phyloP scores from a whole-genome alignment of 2,797 vertebrate genomes.

The Myotis myotis region DNA sequence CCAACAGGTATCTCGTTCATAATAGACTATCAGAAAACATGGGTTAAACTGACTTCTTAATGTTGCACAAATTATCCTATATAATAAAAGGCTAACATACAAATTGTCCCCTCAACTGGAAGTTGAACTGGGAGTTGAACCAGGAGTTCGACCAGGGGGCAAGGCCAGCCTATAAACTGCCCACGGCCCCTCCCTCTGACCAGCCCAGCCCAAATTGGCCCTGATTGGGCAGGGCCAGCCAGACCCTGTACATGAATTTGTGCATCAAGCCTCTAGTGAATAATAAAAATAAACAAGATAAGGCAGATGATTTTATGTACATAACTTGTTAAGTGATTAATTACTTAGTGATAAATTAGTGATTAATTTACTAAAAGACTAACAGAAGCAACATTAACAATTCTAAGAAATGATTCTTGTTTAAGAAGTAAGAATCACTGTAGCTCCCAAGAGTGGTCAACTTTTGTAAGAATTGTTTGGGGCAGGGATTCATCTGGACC shows the following conservation, averaged over 20 bases:
- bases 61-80: conserved; percentile 35
- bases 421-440: background rate
- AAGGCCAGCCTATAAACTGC: too few species aligned
- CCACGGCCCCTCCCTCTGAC: too few species aligned
- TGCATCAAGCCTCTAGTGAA: background rate
- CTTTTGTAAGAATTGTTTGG: background rate
- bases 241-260: too few species aligned
- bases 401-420: background rate
- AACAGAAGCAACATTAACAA: background rate
- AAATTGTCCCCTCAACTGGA: too few species aligned
- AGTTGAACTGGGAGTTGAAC: too few species aligned
- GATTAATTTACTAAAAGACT: conserved; percentile 9
- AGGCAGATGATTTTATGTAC: conserved; percentile 24
- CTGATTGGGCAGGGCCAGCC: too few species aligned
- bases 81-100: too few species aligned
- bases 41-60: conserved; percentile 28
- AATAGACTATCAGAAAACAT: conserved; percentile 30
- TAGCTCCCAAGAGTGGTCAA: background rate
- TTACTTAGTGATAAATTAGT: background rate
- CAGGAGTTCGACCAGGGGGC: too few species aligned
- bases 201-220: too few species aligned
- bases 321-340: background rate
- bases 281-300: conserved; percentile 42
- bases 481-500: background rate
- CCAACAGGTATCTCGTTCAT: background rate